Percentiles rank a stretch among this genome's conserved stretches.
These are phyloP conservation scores for Hetaerina americana DNA, from an alignment of 1,140 invertebrate genomes.

Conservation along the genomic window DNA sequence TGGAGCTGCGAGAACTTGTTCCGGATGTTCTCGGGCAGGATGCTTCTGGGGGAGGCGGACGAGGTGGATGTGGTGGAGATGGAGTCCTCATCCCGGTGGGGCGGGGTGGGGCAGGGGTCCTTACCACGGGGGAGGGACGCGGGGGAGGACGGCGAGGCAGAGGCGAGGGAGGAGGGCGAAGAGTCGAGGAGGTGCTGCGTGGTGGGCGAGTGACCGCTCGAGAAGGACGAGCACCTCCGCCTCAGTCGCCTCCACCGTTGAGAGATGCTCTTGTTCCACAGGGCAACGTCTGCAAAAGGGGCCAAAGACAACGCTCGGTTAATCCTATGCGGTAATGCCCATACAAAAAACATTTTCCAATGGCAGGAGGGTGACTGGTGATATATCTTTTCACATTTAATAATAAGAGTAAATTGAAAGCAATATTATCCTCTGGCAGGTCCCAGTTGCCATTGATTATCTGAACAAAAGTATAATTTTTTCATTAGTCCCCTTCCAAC, in stretches of 20 bases:
- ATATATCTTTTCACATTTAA: no score
- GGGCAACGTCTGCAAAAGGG: conserved; percentile 45
- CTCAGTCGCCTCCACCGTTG: conserved; percentile 55
- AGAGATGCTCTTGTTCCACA: conserved; percentile 57
- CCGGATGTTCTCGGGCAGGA: conserved; percentile 36
- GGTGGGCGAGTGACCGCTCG: conserved; percentile 9
- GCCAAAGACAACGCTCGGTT: no score
- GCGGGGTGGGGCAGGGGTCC: neutral
- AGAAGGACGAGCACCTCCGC: conserved; percentile 42
- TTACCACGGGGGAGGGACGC: conserved; percentile 16
- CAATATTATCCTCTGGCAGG: no score
- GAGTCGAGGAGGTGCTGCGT: conserved; percentile 3
- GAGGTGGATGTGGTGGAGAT: neutral
- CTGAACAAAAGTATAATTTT: no score
- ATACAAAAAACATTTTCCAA: no score
- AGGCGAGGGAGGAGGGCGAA: neutral
- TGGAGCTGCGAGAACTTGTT: conserved; percentile 49
- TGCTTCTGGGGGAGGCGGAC: conserved; percentile 17
- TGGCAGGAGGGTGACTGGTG: no score
- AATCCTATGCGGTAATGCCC: no score
- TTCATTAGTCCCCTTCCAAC: no score
- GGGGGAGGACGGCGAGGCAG: conserved; percentile 24
- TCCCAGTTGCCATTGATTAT: no score
- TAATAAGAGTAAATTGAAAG: no score
- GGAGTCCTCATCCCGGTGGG: neutral